Evolutionary conservation across 2,797 vertebrate species (phyloP).

Genomic region (Gymnodraco acuticeps): DNA sequence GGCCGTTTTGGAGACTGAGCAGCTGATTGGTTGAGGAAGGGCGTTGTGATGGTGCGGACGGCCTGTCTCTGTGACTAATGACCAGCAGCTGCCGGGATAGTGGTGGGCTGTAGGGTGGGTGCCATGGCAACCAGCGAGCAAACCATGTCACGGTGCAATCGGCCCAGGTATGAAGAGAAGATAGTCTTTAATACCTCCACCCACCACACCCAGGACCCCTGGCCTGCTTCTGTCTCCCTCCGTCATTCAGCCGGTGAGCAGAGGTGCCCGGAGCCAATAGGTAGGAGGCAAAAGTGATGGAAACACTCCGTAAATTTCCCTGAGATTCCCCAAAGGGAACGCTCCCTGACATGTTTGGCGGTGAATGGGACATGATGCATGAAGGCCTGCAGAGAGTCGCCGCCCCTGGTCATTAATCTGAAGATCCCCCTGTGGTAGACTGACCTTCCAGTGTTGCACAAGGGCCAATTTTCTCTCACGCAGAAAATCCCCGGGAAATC

Average conservation of each 20-base stretch:
- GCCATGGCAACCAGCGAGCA: slow-evolving; percentile 74
- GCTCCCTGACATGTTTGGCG: slow-evolving; percentile 70
- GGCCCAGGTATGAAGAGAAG: slow-evolving; percentile 61
- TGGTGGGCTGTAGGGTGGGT: slow-evolving; percentile 58
- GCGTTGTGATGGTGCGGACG: slow-evolving; percentile 52
- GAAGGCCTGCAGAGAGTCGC: slow-evolving; percentile 67
- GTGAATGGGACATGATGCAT: slow-evolving; percentile 77
- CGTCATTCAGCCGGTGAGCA: slow-evolving; percentile 38
- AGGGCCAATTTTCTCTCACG: slow-evolving; percentile 49
- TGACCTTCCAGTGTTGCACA: slow-evolving; percentile 73
- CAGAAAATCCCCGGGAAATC: slow-evolving; percentile 53
- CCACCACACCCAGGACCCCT: slow-evolving; percentile 13
- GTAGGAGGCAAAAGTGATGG: slow-evolving; percentile 66
- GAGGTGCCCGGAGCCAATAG: slow-evolving; percentile 38
- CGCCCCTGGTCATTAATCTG: slow-evolving; percentile 77
- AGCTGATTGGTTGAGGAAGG: slow-evolving; percentile 69
- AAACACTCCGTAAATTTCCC: slow-evolving; percentile 75
- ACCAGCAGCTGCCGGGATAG: slow-evolving; percentile 68
- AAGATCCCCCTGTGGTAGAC: slow-evolving; percentile 61
- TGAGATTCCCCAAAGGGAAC: slow-evolving; percentile 64
- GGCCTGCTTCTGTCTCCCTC: slow-evolving; percentile 52
- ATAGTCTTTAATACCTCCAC: slow-evolving; percentile 34
- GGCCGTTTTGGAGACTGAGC: slow-evolving; percentile 60
- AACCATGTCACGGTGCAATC: slow-evolving; percentile 53
- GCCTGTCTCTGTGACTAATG: slow-evolving; percentile 80